phyloP scores from a whole-genome alignment of 2,888 invertebrate genomes.

The Sphecodes monilicornis region DNA sequence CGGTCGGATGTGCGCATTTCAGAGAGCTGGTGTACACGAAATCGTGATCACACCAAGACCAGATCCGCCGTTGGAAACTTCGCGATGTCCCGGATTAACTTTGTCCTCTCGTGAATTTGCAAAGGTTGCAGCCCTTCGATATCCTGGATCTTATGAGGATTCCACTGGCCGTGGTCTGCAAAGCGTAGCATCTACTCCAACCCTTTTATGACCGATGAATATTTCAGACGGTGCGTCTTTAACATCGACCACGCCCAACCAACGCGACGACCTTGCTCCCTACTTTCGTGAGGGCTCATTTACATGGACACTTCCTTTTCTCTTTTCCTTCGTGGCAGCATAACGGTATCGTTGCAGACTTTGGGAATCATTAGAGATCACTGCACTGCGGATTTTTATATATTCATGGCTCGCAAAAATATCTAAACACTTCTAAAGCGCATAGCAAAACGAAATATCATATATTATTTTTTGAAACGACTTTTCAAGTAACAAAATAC shows the following conservation, averaged over 20 bases:
- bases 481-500: too few relatives aligned
- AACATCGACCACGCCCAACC: conserved; percentile 44
- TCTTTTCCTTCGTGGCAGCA: background rate
- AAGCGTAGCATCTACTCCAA: conserved; percentile 3
- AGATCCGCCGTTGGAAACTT: conserved; percentile 34
- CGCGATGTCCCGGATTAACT: conserved; percentile 44
- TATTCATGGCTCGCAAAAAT: background rate
- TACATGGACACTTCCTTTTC: background rate
- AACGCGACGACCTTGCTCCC: conserved; percentile 16
- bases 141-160: conserved; percentile 57
- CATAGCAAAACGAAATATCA: too few relatives aligned
- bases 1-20: conserved; percentile 33
- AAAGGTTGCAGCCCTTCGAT: conserved; percentile 40
- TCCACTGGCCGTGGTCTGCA: conserved; percentile 16
- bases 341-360: background rate
- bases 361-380: background rate
- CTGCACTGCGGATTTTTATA: background rate
- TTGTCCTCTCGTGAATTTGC: conserved; percentile 57
- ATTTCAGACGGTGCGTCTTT: conserved; percentile 64
- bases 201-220: conserved; percentile 66
- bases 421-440: too few relatives aligned
- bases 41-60: conserved; percentile 49
- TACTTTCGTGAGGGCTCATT: conserved; percentile 18
- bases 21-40: conserved; percentile 31
- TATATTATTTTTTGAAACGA: background rate